These are phyloP conservation scores for Polypedilum pembai DNA, from an alignment of 1,140 invertebrate species.

Conservation along the genomic window DNA sequence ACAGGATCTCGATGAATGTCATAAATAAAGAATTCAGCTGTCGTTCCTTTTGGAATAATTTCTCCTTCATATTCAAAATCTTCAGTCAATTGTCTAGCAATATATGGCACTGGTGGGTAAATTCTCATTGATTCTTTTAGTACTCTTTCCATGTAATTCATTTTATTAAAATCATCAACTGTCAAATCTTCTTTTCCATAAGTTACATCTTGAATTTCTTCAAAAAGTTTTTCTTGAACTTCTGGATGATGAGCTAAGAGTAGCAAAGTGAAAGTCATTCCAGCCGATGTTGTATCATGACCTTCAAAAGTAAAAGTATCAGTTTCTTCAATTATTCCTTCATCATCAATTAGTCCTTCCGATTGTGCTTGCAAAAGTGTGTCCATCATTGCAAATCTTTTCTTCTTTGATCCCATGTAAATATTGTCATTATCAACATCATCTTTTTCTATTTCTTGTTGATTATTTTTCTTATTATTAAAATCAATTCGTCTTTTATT, in stretches of 20 bases:
- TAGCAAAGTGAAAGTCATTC: constrained; percentile 52
- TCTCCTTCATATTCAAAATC: constrained; percentile 38
- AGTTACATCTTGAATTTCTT: constrained; percentile 54
- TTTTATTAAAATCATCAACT: constrained; percentile 46
- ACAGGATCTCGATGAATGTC: constrained; percentile 53
- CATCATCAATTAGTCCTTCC: constrained; percentile 49
- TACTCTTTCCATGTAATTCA: constrained; percentile 60
- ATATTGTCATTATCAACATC: constrained; percentile 33
- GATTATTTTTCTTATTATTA: constrained; percentile 33
- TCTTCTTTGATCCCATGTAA: constrained; percentile 43
- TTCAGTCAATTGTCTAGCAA: constrained; percentile 50
- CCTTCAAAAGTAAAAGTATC: constrained; percentile 76
- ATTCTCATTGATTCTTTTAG: constrained; percentile 57
- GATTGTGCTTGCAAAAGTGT: constrained; percentile 56
- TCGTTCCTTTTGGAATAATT: constrained; percentile 44
- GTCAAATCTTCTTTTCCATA: constrained; percentile 36
- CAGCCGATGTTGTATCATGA: constrained; percentile 66
- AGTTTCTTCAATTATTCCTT: constrained; percentile 72
- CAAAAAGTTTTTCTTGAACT: constrained; percentile 54
- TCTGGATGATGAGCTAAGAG: constrained; percentile 53
- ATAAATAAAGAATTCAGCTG: constrained; percentile 43
- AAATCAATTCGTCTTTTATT: constrained; percentile 33
- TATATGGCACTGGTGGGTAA: constrained; percentile 61
- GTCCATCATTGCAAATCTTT: constrained; percentile 70
- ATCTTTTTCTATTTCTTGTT: constrained; percentile 37